Percentiles rank a stretch among this genome's conserved stretches.
phyloP scores from a whole-genome alignment of 2,797 vertebrate genomes.

The Petrocephalus schoutedeni region DNA sequence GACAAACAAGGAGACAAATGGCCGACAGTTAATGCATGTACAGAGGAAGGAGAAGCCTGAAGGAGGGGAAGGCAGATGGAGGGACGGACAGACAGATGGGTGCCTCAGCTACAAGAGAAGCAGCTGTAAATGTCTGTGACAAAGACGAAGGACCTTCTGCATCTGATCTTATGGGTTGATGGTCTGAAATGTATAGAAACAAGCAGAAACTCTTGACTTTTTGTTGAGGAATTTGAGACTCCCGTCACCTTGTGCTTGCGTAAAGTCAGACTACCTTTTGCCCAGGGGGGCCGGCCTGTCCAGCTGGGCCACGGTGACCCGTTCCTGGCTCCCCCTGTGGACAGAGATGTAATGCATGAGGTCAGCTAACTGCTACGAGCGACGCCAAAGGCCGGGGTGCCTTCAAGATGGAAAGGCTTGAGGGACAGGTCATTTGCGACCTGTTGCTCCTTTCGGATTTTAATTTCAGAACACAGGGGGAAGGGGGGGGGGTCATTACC shows the following conservation, averaged over 20 bases:
- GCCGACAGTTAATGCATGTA: neutral
- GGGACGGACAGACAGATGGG: neutral
- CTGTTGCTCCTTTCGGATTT: neutral
- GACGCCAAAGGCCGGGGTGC: neutral
- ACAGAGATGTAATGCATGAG: constrained; percentile 2
- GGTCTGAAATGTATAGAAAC: neutral
- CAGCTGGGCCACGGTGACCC: constrained; percentile 75
- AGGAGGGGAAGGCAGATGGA: neutral
- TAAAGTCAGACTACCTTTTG: constrained; percentile 62
- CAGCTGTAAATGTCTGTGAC: neutral
- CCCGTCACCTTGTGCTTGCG: neutral
- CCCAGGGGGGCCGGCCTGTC: constrained; percentile 78
- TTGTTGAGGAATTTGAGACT: neutral
- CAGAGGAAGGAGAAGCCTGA: neutral
- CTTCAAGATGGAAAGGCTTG: neutral
- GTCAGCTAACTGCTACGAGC: neutral
- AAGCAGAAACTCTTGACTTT: neutral
- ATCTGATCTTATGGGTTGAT: neutral
- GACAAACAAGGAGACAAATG: neutral
- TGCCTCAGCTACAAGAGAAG: neutral
- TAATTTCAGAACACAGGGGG: neutral
- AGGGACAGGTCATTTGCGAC: neutral
- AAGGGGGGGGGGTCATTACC: constrained; percentile 53
- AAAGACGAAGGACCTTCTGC: neutral
- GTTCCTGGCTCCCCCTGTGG: constrained; percentile 79